Evolutionary conservation across 2,888 invertebrate species (phyloP).

Genomic region (Plemyria rubiginata): DNA sequence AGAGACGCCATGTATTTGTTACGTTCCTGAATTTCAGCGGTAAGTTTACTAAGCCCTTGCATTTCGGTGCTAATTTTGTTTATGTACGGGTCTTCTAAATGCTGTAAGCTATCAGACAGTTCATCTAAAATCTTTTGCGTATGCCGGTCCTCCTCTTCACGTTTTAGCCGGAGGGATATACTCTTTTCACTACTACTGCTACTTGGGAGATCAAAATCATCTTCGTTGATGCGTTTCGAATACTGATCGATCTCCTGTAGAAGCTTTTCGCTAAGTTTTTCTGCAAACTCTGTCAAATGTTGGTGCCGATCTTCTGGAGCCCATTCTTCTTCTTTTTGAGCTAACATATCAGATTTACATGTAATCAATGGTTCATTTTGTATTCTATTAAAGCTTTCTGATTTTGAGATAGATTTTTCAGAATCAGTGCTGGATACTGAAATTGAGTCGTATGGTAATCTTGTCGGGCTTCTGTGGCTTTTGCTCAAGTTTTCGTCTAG

Average conservation of each 20-base stretch:
- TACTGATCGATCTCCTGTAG: slow-evolving; percentile 90
- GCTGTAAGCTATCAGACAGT: slow-evolving; percentile 80
- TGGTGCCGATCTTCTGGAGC: slow-evolving; percentile 85
- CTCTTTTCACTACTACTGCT: slow-evolving; percentile 82
- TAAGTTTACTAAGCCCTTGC: slow-evolving; percentile 83
- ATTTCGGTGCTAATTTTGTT: slow-evolving; percentile 85
- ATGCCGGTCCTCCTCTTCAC: slow-evolving; percentile 78
- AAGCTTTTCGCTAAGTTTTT: slow-evolving; percentile 92
- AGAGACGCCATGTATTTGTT: slow-evolving; percentile 84
- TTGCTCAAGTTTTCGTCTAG: slow-evolving; percentile 77
- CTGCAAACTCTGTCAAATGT: slow-evolving; percentile 91
- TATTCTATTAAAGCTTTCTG: slow-evolving; percentile 80
- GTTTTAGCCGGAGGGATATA: slow-evolving; percentile 79
- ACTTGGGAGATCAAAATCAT: slow-evolving; percentile 80
- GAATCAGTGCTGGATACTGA: slow-evolving; percentile 82
- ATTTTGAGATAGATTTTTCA: slow-evolving; percentile 81
- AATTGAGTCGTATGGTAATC: slow-evolving; percentile 77
- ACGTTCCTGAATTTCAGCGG: slow-evolving; percentile 85
- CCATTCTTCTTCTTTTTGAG: slow-evolving; percentile 82
- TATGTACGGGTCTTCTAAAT: slow-evolving; percentile 86
- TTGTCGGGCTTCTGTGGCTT: slow-evolving; percentile 78
- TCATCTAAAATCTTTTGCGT: slow-evolving; percentile 80
- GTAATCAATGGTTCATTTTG: slow-evolving; percentile 82
- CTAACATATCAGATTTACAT: slow-evolving; percentile 79
- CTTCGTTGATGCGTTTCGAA: slow-evolving; percentile 81